A percentile compares a stretch with the other conserved stretches of the same genome.
phyloP scores from a whole-genome alignment of 2,113 vertebrate genomes.

The Aspidoscelis tigris region DNA sequence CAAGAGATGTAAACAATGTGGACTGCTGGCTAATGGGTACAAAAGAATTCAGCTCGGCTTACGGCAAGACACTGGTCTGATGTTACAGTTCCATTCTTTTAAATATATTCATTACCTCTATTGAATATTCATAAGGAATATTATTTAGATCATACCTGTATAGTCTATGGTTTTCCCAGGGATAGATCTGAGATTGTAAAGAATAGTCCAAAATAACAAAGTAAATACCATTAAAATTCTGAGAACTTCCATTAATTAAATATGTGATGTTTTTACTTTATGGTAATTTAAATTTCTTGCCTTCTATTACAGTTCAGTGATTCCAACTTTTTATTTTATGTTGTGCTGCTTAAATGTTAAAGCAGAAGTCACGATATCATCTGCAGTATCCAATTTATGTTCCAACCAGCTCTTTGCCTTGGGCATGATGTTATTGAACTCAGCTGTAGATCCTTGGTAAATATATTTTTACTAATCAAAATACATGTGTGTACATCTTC shows the following conservation, averaged over 20 bases:
- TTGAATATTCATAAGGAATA: no score
- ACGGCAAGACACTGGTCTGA: no score
- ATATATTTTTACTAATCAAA: slow-evolving; percentile 28
- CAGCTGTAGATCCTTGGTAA: slow-evolving; percentile 7
- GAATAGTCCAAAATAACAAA: not conserved
- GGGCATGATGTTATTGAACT: slow-evolving; percentile 16
- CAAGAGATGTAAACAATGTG: no score
- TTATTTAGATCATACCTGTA: no score
- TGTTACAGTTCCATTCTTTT: no score
- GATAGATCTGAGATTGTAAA: not conserved
- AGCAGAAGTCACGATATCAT: slow-evolving; percentile 26
- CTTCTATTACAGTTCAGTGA: slow-evolving; percentile 19
- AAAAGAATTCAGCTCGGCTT: no score
- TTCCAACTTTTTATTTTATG: not conserved
- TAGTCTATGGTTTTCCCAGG: slow-evolving; percentile 1
- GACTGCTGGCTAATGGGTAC: no score
- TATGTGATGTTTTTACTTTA: slow-evolving; percentile 18
- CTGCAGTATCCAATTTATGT: slow-evolving; percentile 39
- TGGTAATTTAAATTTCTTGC: not conserved
- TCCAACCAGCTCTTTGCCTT: not conserved
- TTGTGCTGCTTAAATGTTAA: slow-evolving; percentile 7
- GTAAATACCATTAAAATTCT: not conserved
- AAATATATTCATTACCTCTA: no score
- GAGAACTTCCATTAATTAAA: slow-evolving; percentile 14
- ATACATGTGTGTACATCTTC: not conserved